These are phyloP conservation scores for Dromas ardeola DNA, from an alignment of 2,113 vertebrate species.

Conservation along the genomic window DNA sequence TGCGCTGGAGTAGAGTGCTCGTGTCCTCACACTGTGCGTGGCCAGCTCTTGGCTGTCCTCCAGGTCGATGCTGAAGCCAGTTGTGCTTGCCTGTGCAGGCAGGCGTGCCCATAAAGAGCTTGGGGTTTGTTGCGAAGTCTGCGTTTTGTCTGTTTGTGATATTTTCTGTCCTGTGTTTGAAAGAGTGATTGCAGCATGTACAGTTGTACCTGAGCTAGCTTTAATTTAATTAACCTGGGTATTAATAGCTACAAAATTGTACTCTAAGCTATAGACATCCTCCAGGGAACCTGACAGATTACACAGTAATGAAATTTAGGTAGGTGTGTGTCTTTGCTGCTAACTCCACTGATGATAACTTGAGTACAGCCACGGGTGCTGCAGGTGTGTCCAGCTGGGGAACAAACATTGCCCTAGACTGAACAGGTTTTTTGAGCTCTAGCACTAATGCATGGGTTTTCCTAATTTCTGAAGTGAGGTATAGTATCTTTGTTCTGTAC, in stretches of 20 bases:
- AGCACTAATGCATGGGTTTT: not conserved
- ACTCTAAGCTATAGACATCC: not conserved
- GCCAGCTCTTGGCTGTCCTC: not conserved
- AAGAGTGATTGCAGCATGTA: not conserved
- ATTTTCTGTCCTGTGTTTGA: not conserved
- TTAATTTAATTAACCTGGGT: not conserved
- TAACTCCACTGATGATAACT: not conserved
- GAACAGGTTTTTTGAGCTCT: not conserved
- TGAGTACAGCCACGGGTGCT: not conserved
- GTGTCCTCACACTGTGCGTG: fast-evolving
- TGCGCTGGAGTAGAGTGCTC: fast-evolving
- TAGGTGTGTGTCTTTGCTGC: not conserved
- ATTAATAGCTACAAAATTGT: not conserved
- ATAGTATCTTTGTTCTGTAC: not conserved
- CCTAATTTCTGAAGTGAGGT: not conserved
- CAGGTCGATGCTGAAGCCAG: not conserved
- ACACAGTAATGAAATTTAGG: not conserved
- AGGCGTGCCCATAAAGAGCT: not conserved
- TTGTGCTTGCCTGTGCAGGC: not conserved
- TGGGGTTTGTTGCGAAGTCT: not conserved
- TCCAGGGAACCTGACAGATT: not conserved
- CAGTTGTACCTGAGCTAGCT: not conserved
- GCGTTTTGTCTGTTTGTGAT: not conserved
- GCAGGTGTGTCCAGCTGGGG: not conserved
- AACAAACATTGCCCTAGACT: not conserved